A percentile compares a stretch with the other conserved stretches of the same genome.
phyloP scores from a whole-genome alignment of 2,888 invertebrate genomes.

The Parnassius apollo region DNA sequence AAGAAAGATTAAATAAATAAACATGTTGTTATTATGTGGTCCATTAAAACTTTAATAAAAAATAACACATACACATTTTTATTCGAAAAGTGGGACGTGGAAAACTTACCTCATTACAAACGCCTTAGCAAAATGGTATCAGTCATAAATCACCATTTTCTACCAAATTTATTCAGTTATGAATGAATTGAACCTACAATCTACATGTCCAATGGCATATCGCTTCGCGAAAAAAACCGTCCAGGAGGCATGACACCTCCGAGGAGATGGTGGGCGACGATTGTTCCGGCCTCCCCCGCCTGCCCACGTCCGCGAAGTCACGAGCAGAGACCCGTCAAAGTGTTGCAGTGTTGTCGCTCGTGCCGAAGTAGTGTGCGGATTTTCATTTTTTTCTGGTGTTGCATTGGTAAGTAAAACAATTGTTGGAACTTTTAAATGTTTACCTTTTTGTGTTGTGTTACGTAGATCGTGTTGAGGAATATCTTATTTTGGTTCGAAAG shows the following conservation, averaged over 20 bases:
- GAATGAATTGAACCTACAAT: neutral
- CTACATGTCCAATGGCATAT: neutral
- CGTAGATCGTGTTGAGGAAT: too few species aligned
- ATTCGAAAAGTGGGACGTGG: too few species aligned
- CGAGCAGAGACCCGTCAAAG: neutral
- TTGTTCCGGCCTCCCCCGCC: slow-evolving; percentile 30
- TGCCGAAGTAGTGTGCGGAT: slow-evolving; percentile 1
- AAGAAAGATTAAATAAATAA: too few species aligned
- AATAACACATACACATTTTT: too few species aligned
- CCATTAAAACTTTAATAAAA: too few species aligned
- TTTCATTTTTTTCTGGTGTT: slow-evolving; percentile 12
- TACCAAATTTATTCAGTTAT: neutral
- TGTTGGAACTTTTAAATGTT: too few species aligned
- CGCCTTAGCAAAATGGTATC: too few species aligned
- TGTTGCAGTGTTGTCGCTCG: slow-evolving; percentile 2
- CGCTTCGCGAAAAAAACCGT: slow-evolving; percentile 1
- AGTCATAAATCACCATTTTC: too few species aligned
- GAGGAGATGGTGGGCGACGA: slow-evolving; percentile 22
- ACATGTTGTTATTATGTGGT: too few species aligned
- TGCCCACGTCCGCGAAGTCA: slow-evolving; percentile 23
- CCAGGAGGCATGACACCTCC: slow-evolving; percentile 1
- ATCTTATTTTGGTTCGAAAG: too few species aligned
- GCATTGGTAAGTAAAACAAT: slow-evolving; percentile 20
- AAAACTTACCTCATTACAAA: too few species aligned
- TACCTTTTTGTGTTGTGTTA: too few species aligned